Evolutionary conservation across 2,113 vertebrate species (phyloP).

Genomic region (Scomber colias): DNA sequence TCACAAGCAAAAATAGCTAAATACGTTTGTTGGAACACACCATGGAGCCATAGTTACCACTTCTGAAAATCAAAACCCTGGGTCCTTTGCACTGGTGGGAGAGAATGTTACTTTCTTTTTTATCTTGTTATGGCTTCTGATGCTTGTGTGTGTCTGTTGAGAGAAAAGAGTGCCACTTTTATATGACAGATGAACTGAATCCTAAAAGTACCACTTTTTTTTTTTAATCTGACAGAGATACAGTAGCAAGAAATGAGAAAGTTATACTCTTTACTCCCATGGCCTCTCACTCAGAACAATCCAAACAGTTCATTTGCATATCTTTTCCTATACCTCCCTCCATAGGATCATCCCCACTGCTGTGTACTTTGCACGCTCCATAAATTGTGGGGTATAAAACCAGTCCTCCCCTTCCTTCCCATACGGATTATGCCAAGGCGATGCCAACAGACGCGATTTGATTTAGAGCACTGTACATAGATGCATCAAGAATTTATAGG

Average conservation of each 20-base stretch:
- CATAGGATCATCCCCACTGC: slow-evolving; percentile 40
- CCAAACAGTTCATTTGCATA: slow-evolving; percentile 65
- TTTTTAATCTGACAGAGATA: background rate
- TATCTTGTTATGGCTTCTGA: background rate
- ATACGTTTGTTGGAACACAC: background rate
- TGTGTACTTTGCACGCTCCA: slow-evolving; percentile 65
- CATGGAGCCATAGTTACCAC: background rate
- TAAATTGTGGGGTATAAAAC: slow-evolving; percentile 69
- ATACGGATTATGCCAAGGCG: slow-evolving; percentile 37
- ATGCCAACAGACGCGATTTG: slow-evolving; percentile 58
- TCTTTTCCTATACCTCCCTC: slow-evolving; percentile 35
- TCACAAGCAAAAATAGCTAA: background rate
- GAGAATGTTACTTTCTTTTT: background rate
- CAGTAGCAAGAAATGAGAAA: background rate
- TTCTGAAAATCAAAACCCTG: background rate
- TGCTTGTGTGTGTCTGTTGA: no score
- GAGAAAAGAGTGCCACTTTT: no score
- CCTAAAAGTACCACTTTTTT: background rate
- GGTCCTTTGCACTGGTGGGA: no score
- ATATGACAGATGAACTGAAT: background rate
- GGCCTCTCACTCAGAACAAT: slow-evolving; percentile 26
- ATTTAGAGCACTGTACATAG: slow-evolving; percentile 73
- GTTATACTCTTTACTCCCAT: background rate
- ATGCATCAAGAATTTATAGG: slow-evolving; percentile 74
- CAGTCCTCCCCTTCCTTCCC: slow-evolving; percentile 27